Base-by-base conservation (phyloP, 2,797 vertebrate genomes). In the Australoheros facetus region DNA sequence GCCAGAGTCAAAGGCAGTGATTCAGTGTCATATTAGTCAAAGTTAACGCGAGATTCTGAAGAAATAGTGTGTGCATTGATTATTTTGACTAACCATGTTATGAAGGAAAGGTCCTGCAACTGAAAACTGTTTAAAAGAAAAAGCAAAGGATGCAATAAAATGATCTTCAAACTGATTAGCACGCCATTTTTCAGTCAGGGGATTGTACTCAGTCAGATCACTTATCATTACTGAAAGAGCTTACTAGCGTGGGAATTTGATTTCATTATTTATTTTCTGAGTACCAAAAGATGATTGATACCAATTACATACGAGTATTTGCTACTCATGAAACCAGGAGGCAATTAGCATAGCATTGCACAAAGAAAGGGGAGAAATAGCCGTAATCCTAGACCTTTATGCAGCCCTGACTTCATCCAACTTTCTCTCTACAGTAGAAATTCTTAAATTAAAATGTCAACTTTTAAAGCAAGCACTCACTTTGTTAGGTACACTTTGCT, bases 381-480 rank as follows among this genome's bases (percentile, higher is more conserved):
- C 0, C 1, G 10, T 59, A 34, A n/a, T n/a, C 13, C 19, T 2
- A 0, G n/a, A 16, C 0, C 39, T 66, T 19, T 66, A 48, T 66
- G 39, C 9, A 28, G 39, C 39, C 1, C 0, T 28, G 39, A 4
- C 23, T 28, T 48, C 0, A 0, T 5, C 23, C 45, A 45, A 16
- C 16, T 66, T 48, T 32, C 32, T 32, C 2, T 32, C 32, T 32
- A 23, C 23, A 23, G 23, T 23, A 30, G 28, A 30, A 30, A 30
- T 30, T 4, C 28, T 30, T 30, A 30, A 26, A 26, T 26, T 26
- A 39, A 39, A 39, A 39, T 10, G 37, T 10, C 37, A 10, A 11
- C 28, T 30, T 30, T 30, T 30, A 30, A 30, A 30, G 28, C 4
- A 30, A 30, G 28, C 28, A 30, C 28, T 30, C 28, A 30, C 28